phyloP scores from a whole-genome alignment of 2,113 vertebrate genomes.

The Formicarius rufipectus region DNA sequence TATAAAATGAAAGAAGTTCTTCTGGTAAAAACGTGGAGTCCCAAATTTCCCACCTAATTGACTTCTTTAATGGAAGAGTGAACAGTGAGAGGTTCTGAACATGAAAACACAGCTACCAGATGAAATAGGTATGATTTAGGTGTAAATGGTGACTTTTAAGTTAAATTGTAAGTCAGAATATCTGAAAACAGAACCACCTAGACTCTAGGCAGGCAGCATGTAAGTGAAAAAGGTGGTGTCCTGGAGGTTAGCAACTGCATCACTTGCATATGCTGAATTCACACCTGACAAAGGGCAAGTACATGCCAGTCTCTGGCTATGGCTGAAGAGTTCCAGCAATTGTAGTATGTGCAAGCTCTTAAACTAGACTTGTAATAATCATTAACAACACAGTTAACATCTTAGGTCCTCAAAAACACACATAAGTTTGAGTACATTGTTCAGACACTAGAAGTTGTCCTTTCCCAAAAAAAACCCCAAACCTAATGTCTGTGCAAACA shows the following conservation, averaged over 20 bases:
- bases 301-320: background rate
- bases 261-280: background rate
- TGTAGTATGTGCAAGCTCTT: background rate
- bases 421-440: background rate
- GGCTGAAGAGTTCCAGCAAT: background rate
- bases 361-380: background rate
- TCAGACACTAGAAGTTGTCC: background rate
- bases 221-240: background rate
- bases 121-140: background rate
- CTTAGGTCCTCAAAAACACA: background rate
- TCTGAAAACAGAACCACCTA: background rate
- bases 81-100: background rate
- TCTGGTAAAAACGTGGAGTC: background rate
- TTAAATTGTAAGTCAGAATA: background rate
- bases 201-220: background rate
- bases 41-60: background rate
- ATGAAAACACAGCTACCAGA: background rate
- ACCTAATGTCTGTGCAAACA: rapidly evolving
- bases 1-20: background rate
- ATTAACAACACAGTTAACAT: background rate
- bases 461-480: background rate
- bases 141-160: background rate
- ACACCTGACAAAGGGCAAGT: background rate
- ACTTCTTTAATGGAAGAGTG: background rate
- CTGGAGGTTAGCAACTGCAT: background rate